Evolutionary conservation across 2,797 vertebrate species (phyloP).

Genomic region (Dendrocincla tyrannina): DNA sequence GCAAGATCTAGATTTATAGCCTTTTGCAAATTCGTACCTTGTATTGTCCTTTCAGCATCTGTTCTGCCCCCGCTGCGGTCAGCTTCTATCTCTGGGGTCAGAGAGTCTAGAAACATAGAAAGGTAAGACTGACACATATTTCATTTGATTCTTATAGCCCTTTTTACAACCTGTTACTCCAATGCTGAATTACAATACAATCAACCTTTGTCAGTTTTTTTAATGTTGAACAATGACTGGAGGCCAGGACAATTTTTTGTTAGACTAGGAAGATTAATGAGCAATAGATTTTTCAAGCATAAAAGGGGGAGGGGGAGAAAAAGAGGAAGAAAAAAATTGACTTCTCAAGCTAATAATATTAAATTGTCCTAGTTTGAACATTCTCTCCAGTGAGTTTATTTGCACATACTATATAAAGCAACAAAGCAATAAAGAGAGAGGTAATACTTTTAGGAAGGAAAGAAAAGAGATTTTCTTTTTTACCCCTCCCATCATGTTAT

Average conservation of each 20-base stretch:
- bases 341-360: conserved; percentile 52
- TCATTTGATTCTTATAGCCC: conserved; percentile 74
- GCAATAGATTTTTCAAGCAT: conserved; percentile 51
- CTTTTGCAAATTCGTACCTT: conserved; percentile 98
- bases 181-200: conserved; percentile 74
- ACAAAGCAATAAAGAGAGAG: not conserved
- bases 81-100: conserved; percentile 99
- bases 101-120: conserved; percentile 94
- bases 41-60: conserved; percentile 99
- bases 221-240: conserved; percentile 73
- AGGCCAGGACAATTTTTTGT: conserved; percentile 62
- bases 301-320: not conserved
- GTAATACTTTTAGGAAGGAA: not conserved
- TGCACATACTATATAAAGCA: conserved; percentile 16
- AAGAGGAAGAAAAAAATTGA: not conserved
- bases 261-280: conserved; percentile 62
- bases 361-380: conserved; percentile 20
- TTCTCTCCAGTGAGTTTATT: conserved; percentile 7
- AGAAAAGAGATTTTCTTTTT: not conserved
- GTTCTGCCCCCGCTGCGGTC: conserved; percentile 99
- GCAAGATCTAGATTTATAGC: conserved; percentile 96
- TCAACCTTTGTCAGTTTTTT: conserved; percentile 74
- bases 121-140: conserved; percentile 90
- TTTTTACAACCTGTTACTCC: conserved; percentile 77
- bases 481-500: not conserved